Conservation (phyloP, 2,888 invertebrate genomes). For the Thumatha senex region DNA sequence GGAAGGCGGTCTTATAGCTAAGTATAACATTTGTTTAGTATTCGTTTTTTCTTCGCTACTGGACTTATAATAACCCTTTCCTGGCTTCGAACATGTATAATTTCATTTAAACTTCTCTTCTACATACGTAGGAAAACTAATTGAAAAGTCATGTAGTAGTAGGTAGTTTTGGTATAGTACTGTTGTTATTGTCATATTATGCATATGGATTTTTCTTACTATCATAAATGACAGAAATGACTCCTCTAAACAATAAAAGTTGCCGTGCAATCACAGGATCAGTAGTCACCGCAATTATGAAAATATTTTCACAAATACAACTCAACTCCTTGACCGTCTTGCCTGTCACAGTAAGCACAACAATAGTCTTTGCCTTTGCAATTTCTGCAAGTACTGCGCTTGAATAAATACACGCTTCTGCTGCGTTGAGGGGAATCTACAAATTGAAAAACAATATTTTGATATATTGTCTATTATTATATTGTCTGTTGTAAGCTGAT, state of each 20-base stretch:
- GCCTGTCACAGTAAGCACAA: slow-evolving; percentile 45
- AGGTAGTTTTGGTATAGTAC: no score
- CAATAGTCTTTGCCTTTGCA: slow-evolving; percentile 25
- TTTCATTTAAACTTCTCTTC: no score
- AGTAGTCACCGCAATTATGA: slow-evolving; percentile 38
- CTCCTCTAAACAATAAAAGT: slow-evolving; percentile 70
- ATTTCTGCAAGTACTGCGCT: slow-evolving; percentile 34
- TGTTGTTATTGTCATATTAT: no score
- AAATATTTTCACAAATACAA: slow-evolving; percentile 23
- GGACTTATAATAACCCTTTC: no score
- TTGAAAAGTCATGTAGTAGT: no score
- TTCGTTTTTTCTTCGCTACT: no score
- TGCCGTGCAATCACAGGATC: slow-evolving; percentile 75
- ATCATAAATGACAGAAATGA: slow-evolving; percentile 66
- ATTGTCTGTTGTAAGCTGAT: background rate
- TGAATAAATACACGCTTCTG: slow-evolving; percentile 37
- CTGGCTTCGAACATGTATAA: no score
- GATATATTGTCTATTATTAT: no score
- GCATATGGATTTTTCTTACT: background rate
- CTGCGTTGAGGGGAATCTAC: slow-evolving; percentile 46
- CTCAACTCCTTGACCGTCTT: slow-evolving; percentile 37
- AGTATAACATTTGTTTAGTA: no score
- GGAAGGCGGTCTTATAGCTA: no score
- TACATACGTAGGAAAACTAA: no score
- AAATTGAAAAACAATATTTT: background rate